A percentile compares a stretch with the other conserved stretches of the same genome.
These are phyloP conservation scores for Lampris incognitus DNA, from an alignment of 2,113 vertebrate genomes.

Conservation along the genomic window DNA sequence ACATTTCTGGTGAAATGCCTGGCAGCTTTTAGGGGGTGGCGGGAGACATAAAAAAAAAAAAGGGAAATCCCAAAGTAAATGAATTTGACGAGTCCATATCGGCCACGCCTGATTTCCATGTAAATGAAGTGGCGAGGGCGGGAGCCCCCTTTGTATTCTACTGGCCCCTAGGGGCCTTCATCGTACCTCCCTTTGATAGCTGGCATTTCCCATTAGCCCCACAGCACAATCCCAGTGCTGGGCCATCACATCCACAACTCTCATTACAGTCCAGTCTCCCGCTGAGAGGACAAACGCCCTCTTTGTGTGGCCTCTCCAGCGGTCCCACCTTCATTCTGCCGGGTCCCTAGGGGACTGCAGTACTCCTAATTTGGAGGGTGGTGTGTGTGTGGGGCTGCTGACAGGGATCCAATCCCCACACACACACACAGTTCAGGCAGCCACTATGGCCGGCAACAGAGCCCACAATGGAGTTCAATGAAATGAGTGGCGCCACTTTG, in stretches of 20 bases:
- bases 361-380: conserved; percentile 77
- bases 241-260: conserved; percentile 70
- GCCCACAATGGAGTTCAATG: conserved; percentile 55
- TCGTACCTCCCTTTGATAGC: conserved; percentile 79
- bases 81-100: conserved; percentile 82
- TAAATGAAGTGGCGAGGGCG: conserved; percentile 70
- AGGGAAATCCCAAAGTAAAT: conserved; percentile 82
- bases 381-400: conserved; percentile 66
- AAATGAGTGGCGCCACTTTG: conserved; percentile 65
- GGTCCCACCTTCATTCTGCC: conserved; percentile 67
- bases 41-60: conserved; percentile 55
- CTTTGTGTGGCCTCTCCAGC: conserved; percentile 71
- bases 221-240: conserved; percentile 53
- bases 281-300: conserved; percentile 78
- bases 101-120: conserved; percentile 81
- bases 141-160: conserved; percentile 59
- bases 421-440: conserved; percentile 25
- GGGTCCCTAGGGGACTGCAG: conserved; percentile 66
- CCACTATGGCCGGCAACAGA: conserved; percentile 43
- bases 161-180: conserved; percentile 64
- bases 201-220: conserved; percentile 75
- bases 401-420: conserved; percentile 63
- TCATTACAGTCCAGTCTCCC: conserved; percentile 78
- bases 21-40: conserved; percentile 48
- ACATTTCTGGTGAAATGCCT: conserved; percentile 67